phyloP scores from a whole-genome alignment of 2,797 vertebrate genomes.

The Hypotaenidia okinawae region DNA sequence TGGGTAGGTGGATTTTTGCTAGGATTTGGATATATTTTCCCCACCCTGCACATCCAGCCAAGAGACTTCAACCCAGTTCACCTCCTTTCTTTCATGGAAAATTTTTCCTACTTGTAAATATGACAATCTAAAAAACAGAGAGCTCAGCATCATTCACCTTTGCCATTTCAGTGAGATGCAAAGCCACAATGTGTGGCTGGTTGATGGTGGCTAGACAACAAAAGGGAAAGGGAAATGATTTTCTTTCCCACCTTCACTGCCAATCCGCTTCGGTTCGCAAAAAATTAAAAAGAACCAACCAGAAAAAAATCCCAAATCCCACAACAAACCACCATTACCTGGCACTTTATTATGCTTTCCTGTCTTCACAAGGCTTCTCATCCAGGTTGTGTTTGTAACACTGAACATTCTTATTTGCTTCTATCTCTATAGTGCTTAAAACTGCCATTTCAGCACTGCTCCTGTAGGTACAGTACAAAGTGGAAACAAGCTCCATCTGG shows the following conservation, averaged over 20 bases:
- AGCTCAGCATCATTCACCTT: background rate
- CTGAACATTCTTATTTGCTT: background rate
- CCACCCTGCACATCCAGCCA: background rate
- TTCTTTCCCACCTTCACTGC: background rate
- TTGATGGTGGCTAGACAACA: background rate
- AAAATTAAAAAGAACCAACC: background rate
- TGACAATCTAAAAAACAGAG: background rate
- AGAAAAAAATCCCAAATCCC: rapidly evolving
- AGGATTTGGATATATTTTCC: background rate
- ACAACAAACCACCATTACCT: background rate
- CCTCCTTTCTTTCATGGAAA: background rate
- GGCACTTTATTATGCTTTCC: background rate
- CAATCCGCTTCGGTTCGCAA: background rate
- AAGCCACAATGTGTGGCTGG: background rate
- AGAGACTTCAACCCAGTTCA: background rate
- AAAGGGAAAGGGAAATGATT: background rate
- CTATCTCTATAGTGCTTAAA: background rate
- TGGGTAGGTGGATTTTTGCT: rapidly evolving
- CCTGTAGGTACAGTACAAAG: background rate
- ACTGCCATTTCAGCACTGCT: background rate
- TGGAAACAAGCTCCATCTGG: background rate
- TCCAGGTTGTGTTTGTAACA: background rate
- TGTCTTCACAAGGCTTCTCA: background rate
- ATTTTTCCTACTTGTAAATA: background rate
- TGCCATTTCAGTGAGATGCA: background rate